These are phyloP conservation scores for Pectinophora gossypiella DNA, from an alignment of 1,140 invertebrate genomes.

Conservation along the genomic window DNA sequence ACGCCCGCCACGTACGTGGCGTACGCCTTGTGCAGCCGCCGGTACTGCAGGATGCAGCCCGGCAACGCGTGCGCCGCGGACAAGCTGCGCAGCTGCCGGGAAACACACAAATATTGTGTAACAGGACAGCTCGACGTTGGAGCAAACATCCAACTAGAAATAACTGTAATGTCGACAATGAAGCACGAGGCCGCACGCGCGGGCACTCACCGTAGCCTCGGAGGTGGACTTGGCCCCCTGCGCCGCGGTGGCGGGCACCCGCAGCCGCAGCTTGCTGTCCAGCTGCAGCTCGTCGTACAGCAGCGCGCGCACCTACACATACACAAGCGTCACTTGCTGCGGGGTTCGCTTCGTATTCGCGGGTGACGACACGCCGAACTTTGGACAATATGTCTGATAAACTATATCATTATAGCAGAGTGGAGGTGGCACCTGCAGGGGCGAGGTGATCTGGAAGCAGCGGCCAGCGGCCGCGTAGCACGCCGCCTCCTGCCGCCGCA, in stretches of 20 bases:
- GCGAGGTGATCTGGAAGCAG: constrained; percentile 72
- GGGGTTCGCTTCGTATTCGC: too few species aligned
- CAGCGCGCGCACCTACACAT: constrained; percentile 41
- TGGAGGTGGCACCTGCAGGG: constrained; percentile 74
- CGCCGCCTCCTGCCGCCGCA: constrained; percentile 59
- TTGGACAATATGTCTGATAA: too few species aligned
- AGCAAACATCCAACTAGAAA: neutral
- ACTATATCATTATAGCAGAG: too few species aligned
- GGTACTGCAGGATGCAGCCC: constrained; percentile 72
- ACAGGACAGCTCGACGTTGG: neutral
- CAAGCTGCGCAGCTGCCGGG: constrained; percentile 66
- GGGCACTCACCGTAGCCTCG: constrained; percentile 68
- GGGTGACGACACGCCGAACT: too few species aligned
- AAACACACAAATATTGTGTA: constrained; percentile 6
- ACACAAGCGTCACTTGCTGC: too few species aligned
- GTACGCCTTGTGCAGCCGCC: constrained; percentile 75
- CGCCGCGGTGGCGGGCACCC: constrained; percentile 63
- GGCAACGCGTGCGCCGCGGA: constrained; percentile 72
- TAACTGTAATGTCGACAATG: too few species aligned
- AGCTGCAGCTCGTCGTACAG: constrained; percentile 76
- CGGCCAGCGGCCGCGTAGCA: constrained; percentile 69
- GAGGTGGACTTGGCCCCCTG: constrained; percentile 76
- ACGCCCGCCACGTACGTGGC: constrained; percentile 77
- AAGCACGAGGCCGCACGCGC: too few species aligned
- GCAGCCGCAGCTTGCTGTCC: constrained; percentile 60